Conservation (phyloP, 2,113 vertebrate genomes). For the Dasyornis broadbenti region DNA sequence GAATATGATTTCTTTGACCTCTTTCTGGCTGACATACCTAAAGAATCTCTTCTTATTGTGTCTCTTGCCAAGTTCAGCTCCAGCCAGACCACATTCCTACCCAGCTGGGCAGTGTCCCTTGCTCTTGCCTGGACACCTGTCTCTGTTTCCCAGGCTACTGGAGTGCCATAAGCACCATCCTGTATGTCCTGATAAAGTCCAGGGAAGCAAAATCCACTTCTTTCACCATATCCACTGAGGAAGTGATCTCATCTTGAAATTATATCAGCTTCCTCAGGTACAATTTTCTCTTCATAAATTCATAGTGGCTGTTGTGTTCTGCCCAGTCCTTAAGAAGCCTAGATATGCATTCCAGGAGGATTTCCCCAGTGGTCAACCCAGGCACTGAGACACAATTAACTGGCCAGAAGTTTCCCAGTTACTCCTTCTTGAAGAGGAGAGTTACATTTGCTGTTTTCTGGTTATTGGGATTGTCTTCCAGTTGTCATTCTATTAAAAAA, state of each 20-base stretch:
- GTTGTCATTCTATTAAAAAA: neutral
- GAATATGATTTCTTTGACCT: neutral
- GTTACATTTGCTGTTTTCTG: neutral
- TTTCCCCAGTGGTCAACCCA: neutral
- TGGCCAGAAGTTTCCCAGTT: neutral
- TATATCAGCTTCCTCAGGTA: neutral
- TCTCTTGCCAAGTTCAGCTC: neutral
- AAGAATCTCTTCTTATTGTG: fast-evolving
- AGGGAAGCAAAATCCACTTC: neutral
- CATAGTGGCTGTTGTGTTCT: neutral
- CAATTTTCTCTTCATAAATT: neutral
- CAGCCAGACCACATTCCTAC: fast-evolving
- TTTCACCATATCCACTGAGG: neutral
- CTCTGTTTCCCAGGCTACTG: neutral
- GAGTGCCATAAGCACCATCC: no score
- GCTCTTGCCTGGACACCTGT: neutral
- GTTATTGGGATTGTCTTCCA: neutral
- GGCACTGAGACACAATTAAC: neutral
- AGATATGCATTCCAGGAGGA: neutral
- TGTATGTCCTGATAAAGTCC: neutral
- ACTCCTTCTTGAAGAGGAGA: neutral
- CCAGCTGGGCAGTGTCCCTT: fast-evolving
- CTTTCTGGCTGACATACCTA: neutral
- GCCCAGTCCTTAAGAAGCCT: neutral
- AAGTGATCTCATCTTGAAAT: neutral